phyloP scores from a whole-genome alignment of 2,797 vertebrate species.

The Thunnus albacares region DNA sequence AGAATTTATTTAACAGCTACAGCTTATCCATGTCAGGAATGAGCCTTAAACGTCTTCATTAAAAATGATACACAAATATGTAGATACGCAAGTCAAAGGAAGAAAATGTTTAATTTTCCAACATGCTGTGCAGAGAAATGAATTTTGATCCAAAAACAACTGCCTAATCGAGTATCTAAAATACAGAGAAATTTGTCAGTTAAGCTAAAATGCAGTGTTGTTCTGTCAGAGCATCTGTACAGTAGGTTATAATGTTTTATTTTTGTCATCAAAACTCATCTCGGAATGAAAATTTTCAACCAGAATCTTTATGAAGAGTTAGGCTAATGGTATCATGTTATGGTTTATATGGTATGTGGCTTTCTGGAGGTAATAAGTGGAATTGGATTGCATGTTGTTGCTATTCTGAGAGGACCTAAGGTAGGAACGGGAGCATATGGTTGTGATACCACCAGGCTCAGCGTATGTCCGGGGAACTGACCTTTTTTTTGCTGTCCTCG shows the following conservation, averaged over 20 bases:
- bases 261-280: not conserved
- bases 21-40: not conserved
- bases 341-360: not conserved
- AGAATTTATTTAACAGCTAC: constrained; percentile 1
- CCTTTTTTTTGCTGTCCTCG: constrained; percentile 46
- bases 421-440: constrained; percentile 49
- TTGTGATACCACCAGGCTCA: constrained; percentile 35
- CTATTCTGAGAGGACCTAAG: constrained; percentile 18
- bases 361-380: not conserved
- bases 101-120: constrained; percentile 2
- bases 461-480: constrained; percentile 28
- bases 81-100: not conserved
- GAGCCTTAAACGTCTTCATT: not conserved
- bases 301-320: not conserved
- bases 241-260: not conserved
- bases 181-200: not conserved
- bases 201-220: not conserved
- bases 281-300: not conserved
- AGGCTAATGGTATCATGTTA: not conserved
- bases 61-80: not conserved
- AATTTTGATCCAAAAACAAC: not conserved
- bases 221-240: not conserved
- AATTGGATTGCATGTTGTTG: constrained; percentile 9
- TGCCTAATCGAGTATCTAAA: not conserved
- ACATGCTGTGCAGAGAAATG: not conserved